Conservation (phyloP, 2,888 invertebrate genomes). For the Meliscaeva auricollis region DNA sequence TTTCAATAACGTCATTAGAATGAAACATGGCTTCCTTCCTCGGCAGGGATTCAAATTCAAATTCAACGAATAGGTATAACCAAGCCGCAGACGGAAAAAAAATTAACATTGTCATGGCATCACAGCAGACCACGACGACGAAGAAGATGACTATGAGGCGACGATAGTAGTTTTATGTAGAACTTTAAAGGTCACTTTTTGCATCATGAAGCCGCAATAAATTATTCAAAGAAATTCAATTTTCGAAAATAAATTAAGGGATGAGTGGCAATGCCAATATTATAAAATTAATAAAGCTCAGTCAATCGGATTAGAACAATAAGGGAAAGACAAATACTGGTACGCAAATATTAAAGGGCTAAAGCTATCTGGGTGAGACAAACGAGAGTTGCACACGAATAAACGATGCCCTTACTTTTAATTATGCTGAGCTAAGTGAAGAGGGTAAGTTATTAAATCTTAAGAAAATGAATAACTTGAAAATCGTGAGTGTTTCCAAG, state of each 20-base stretch:
- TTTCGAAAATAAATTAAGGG: conserved; percentile 28
- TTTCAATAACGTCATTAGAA: conserved; percentile 72
- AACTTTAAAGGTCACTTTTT: conserved; percentile 35
- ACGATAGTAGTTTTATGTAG: neutral
- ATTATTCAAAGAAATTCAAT: conserved; percentile 63
- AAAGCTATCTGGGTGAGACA: neutral
- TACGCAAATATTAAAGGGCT: no score
- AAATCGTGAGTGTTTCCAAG: no score
- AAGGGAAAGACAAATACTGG: neutral
- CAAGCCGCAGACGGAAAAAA: conserved; percentile 41
- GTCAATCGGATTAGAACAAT: conserved; percentile 34
- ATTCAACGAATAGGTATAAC: conserved; percentile 10
- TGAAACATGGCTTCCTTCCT: conserved; percentile 57
- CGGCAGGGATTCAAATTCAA: conserved; percentile 29
- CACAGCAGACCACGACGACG: neutral
- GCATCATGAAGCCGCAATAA: conserved; percentile 55
- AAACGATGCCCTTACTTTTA: no score
- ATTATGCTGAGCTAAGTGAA: no score
- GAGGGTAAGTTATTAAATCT: no score
- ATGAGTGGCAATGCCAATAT: conserved; percentile 14
- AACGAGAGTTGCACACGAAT: no score
- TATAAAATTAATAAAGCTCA: conserved; percentile 29
- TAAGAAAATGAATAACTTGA: no score
- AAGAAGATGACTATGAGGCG: neutral
- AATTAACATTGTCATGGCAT: conserved; percentile 27